Evolutionary conservation across 2,797 vertebrate genomes (phyloP).

Genomic region (Manis javanica): DNA sequence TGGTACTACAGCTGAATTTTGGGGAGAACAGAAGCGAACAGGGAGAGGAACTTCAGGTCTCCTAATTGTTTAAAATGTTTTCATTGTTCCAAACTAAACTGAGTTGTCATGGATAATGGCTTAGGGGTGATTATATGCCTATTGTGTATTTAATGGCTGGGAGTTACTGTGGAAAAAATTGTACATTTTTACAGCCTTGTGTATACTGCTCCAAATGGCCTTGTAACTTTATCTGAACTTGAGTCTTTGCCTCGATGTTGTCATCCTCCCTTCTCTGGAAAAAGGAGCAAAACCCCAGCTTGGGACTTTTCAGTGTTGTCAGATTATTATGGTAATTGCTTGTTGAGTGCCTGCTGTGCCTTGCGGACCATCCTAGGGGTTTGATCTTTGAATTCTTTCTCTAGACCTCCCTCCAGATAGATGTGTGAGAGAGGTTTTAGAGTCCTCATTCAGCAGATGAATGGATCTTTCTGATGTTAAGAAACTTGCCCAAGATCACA

Average conservation of each 20-base stretch:
- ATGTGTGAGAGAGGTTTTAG: not conserved
- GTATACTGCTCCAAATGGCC: conserved; percentile 69
- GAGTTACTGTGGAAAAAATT: conserved; percentile 85
- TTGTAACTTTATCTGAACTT: conserved; percentile 65
- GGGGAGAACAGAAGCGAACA: conserved; percentile 45
- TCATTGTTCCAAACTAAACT: conserved; percentile 81
- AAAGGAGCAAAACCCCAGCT: not conserved
- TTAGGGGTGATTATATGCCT: conserved; percentile 77
- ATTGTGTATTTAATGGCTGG: conserved; percentile 82
- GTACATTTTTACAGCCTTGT: conserved; percentile 67
- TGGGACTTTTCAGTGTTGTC: not conserved
- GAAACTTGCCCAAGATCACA: not conserved
- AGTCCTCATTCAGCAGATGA: not conserved
- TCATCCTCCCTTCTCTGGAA: conserved; percentile 44
- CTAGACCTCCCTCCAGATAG: not conserved
- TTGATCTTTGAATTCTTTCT: not conserved
- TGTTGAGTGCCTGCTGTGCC: not conserved
- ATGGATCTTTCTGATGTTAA: not conserved
- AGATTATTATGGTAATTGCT: not conserved
- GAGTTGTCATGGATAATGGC: conserved; percentile 80
- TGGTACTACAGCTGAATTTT: conserved; percentile 40
- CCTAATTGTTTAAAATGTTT: conserved; percentile 79
- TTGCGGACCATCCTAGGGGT: not conserved
- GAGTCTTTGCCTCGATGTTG: conserved; percentile 50
- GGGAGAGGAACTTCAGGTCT: not conserved